Evolutionary conservation across 2,888 invertebrate species (phyloP), one percentile per base, ranked within the genome.

Genomic region (Leucophora obtusa): DNA sequence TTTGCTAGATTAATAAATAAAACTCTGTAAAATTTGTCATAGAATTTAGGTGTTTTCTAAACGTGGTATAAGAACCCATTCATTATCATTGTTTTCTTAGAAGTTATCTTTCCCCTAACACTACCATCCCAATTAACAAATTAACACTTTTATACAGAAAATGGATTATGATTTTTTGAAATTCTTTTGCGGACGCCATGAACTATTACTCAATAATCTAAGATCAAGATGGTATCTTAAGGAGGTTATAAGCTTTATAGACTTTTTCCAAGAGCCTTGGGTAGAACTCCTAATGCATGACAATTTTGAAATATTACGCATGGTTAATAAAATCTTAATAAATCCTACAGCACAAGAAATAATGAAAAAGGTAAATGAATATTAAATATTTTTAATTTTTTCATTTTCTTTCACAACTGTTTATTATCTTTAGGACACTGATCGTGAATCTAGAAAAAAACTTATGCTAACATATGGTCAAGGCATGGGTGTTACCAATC

Each of bases 271-370:
- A 62, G 80, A 85, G 0, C 83, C 86, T 0, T 86, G 86, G 85
- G 86, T 87, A 0, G 86, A 87, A 43, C 83, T 86, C 0, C 21
- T 89, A 3, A 83, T 87, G 85, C 89, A 89, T 51, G 86, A 87
- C 15, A 69, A 85, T 0, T 89, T 88, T 38, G 63, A 82, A 0
- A 85, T 85, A 1, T 70, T 87, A 17, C 84, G 85, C 53, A 18
- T 1, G 17, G 15, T 54, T 10, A 82, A 86, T 47, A 80, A 68
- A 18, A 18, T 17, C 1, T 10, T 82, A 1, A 59, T 81, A 3
- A 14, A 47, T 6, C 15, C 68, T 5, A 51, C 60, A 14, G 84
- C 82, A 0, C 24, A 79, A 8, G 54, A 81, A 10, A 24, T 82
- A 24, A 11, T 80, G 14, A 24, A 73, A 60, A 58, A 51, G 81